Base-by-base conservation (phyloP, 2,888 invertebrate genomes). In the Oxycera nigricornis region DNA sequence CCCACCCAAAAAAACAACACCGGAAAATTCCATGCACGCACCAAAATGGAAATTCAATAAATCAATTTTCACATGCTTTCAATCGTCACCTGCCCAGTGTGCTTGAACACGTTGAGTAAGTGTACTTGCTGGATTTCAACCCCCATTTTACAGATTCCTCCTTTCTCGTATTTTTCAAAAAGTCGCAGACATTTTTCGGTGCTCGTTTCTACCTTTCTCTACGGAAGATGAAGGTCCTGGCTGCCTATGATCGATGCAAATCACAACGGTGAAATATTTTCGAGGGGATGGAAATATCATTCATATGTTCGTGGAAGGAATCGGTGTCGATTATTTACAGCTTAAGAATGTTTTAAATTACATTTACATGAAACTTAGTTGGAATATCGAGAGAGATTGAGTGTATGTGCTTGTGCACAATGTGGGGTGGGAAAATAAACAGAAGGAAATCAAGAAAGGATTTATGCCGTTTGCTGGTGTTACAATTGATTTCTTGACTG, bases 241-340 rank as follows among this genome's bases (percentile, higher is more conserved):
- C n/a, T 7, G 39, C 41, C 2, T n/a, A 39, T 52, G 70, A 70
- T 52, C 52, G 70, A 70, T 70, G 70, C 52, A 70, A 70, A 70
- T 70, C 70, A 70, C 26, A 41, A 70, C 70, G 68, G 52, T 68
- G 52, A 50, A 68, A 68, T 24, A 68, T 68, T 50, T 52, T 52
- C 52, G 68, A 28, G 17, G 39, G 11, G 6, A 3, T 7, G 46
- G 68, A 52, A 46, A 68, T 52, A 70, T 52, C 70, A 55, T 70
- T 70, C 55, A 70, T 52, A 24, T 70, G 30, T 22, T 55, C 20
- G 30, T 31, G 52, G 31, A 24, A 35, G 31, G 24, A 70, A 70
- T 52, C 55, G 70, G 55, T 70, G 55, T 70, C 50, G 68, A 68
- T 68, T 68, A 52, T 70, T 70, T 52, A 70, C 31, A 65, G 65